Evolutionary conservation across 2,797 vertebrate species (phyloP).

Genomic region (Pristis pectinata): DNA sequence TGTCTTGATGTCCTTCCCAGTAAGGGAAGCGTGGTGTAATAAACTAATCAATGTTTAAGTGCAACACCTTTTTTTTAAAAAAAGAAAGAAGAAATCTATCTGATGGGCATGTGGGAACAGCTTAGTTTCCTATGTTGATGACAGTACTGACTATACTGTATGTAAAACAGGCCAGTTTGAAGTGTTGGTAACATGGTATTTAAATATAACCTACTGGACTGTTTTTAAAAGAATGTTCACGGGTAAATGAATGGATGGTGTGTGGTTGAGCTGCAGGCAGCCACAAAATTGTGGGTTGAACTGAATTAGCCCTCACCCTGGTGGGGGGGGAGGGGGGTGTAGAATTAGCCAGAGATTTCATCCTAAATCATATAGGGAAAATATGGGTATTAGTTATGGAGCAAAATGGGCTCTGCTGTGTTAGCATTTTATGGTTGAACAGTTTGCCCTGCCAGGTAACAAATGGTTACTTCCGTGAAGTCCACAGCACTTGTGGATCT

Average conservation of each 20-base stretch:
- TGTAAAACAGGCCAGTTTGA: constrained; percentile 10
- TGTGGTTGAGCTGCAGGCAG: background rate
- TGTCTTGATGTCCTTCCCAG: constrained; percentile 9
- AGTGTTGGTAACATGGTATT: constrained; percentile 17
- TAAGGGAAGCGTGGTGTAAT: constrained; percentile 15
- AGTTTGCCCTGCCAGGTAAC: background rate
- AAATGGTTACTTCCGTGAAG: background rate
- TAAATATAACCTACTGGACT: constrained; percentile 15
- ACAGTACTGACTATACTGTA: constrained; percentile 6
- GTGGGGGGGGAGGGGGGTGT: background rate
- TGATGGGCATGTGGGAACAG: background rate
- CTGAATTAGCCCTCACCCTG: background rate
- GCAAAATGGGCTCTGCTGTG: background rate
- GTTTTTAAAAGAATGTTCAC: background rate
- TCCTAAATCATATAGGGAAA: background rate
- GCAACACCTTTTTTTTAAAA: background rate
- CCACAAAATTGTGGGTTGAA: background rate
- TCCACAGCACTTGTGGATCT: background rate
- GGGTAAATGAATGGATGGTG: background rate
- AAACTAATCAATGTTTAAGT: constrained; percentile 12
- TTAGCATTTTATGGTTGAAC: background rate
- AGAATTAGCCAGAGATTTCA: background rate
- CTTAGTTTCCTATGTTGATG: background rate
- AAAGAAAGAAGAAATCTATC: background rate
- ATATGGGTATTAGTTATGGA: background rate